phyloP scores from a whole-genome alignment of 2,113 vertebrate species.

The Pterophyllum scalare region DNA sequence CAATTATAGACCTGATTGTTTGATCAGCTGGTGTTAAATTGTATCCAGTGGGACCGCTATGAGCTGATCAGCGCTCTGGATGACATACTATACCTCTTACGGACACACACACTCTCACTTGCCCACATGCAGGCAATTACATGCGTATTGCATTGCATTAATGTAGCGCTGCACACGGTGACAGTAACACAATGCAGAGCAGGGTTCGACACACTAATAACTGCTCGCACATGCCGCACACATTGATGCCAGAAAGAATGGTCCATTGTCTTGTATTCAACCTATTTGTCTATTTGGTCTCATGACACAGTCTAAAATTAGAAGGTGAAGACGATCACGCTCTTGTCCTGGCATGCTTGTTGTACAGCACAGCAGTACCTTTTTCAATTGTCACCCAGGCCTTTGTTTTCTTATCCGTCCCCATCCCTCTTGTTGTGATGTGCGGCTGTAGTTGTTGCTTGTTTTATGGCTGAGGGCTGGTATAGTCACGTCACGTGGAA shows the following conservation, averaged over 20 bases:
- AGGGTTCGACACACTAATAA: not conserved
- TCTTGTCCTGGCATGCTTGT: conserved; percentile 39
- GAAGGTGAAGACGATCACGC: conserved; percentile 31
- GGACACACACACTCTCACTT: not conserved
- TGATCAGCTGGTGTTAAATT: not conserved
- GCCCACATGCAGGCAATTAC: not conserved
- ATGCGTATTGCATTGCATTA: not conserved
- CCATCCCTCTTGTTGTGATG: not conserved
- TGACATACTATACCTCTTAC: not conserved
- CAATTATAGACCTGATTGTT: not conserved
- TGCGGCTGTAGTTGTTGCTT: not conserved
- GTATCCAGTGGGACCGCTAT: not conserved
- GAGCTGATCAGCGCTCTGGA: not conserved
- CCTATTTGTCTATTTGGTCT: conserved; percentile 1
- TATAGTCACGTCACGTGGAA: conserved; percentile 31
- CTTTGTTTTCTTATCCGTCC: not conserved
- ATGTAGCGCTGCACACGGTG: not conserved
- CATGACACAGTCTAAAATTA: conserved; percentile 44
- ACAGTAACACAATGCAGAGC: conserved; percentile 12
- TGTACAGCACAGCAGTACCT: not conserved
- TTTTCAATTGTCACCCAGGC: conserved; percentile 31
- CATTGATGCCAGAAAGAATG: not conserved
- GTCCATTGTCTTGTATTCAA: conserved; percentile 22
- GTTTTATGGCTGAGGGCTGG: not conserved
- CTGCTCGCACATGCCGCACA: not conserved